These are phyloP conservation scores for Seladonia tumulorum DNA, from an alignment of 2,888 invertebrate species.

Conservation along the genomic window DNA sequence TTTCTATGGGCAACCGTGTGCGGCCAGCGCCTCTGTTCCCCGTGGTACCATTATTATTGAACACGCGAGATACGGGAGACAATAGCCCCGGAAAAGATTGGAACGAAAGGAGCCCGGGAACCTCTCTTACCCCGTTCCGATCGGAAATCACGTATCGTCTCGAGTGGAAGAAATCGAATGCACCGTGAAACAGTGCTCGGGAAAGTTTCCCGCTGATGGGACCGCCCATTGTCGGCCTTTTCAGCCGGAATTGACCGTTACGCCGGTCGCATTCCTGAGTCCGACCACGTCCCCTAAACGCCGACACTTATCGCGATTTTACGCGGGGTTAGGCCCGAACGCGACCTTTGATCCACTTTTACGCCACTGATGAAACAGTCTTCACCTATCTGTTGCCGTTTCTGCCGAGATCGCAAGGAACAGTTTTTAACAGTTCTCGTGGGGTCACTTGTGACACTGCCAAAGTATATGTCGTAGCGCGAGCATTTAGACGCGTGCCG, in stretches of 20 bases:
- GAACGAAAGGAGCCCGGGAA: conserved; percentile 45
- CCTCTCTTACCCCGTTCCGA: conserved; percentile 19
- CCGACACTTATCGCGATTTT: background rate
- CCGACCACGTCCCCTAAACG: background rate
- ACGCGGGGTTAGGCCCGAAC: background rate
- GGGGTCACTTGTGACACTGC: too few relatives aligned
- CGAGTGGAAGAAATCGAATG: conserved; percentile 26
- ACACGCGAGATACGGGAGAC: conserved; percentile 58
- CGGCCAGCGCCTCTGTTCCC: conserved; percentile 45
- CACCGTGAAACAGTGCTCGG: conserved; percentile 19
- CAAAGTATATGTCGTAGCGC: too few relatives aligned
- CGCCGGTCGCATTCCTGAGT: conserved; percentile 1
- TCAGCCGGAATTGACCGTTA: background rate
- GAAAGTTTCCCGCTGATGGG: conserved; percentile 11
- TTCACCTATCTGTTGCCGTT: background rate
- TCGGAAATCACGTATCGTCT: conserved; percentile 39
- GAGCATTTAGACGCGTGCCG: too few relatives aligned
- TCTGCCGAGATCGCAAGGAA: background rate
- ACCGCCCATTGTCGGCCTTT: conserved; percentile 11
- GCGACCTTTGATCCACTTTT: background rate
- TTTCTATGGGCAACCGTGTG: conserved; percentile 49
- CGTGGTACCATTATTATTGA: conserved; percentile 67
- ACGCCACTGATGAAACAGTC: background rate
- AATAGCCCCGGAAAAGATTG: conserved; percentile 57
- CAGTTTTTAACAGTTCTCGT: too few relatives aligned